phyloP scores from a whole-genome alignment of 1,140 invertebrate genomes.

The Cydia fagiglandana region DNA sequence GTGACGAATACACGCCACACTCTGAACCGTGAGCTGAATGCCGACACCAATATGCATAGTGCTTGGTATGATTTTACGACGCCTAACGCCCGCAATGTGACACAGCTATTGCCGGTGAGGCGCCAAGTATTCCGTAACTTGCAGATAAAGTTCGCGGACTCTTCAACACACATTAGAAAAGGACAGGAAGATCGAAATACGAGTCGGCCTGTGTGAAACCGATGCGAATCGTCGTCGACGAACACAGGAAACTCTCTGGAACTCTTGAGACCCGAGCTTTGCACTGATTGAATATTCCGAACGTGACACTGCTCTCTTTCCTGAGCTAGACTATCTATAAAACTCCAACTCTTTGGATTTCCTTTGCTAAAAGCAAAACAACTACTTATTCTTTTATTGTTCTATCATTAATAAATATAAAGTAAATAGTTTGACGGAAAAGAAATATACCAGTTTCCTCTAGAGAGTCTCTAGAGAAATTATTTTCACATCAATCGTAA shows the following conservation, averaged over 20 bases:
- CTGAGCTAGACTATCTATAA: constrained; percentile 41
- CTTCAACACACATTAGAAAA: not conserved
- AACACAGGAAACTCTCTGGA: constrained; percentile 30
- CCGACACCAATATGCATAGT: not conserved
- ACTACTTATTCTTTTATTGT: not conserved
- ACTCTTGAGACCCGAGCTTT: constrained; percentile 35
- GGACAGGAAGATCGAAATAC: not conserved
- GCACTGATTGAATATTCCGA: constrained; percentile 50
- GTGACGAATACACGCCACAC: constrained; percentile 9
- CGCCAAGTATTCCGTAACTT: not conserved
- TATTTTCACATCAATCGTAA: not conserved
- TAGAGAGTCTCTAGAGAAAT: not conserved
- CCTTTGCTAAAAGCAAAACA: constrained; percentile 18
- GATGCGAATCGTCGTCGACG: constrained; percentile 12
- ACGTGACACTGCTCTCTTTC: constrained; percentile 42
- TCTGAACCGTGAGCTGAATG: constrained; percentile 1
- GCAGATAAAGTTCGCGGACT: too few relatives aligned
- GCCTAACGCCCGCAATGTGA: constrained; percentile 10
- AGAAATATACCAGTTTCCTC: not conserved
- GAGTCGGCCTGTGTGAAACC: constrained; percentile 28
- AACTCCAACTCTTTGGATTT: constrained; percentile 37
- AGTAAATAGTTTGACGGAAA: not conserved
- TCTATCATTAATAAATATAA: not conserved
- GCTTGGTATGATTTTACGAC: constrained; percentile 3
- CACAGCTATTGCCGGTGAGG: constrained; percentile 4